These are phyloP conservation scores for Lindbergichthys nudifrons DNA, from an alignment of 2,797 vertebrate genomes.

Conservation along the genomic window DNA sequence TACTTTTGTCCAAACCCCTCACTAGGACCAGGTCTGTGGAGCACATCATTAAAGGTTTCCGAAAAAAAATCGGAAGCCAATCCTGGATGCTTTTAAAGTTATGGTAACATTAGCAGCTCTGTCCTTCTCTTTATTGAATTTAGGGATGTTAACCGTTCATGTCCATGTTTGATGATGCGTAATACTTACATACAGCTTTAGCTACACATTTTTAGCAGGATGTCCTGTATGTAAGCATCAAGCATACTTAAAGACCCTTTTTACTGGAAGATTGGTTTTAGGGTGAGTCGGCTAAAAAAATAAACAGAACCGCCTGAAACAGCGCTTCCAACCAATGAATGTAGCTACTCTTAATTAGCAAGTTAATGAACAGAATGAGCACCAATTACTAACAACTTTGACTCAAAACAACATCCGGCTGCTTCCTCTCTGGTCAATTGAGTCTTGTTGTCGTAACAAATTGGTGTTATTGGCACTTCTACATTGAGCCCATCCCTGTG, in stretches of 20 bases:
- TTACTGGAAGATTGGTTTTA: neutral
- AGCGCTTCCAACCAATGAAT: neutral
- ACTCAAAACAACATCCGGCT: neutral
- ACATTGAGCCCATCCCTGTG: neutral
- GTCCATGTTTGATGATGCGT: no score
- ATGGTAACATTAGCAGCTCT: no score
- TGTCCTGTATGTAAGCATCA: neutral
- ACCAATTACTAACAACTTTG: neutral
- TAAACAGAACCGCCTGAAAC: neutral
- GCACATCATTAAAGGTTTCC: no score
- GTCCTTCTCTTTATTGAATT: no score
- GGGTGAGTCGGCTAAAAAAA: neutral
- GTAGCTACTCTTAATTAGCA: neutral
- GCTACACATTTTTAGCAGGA: neutral
- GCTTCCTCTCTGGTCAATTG: conserved; percentile 12
- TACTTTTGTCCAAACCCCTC: no score
- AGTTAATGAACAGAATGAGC: no score
- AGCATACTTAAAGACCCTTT: neutral
- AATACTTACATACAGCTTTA: neutral
- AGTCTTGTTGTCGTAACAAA: conserved; percentile 1
- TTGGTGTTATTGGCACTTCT: neutral
- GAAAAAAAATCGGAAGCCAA: neutral
- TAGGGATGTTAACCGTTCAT: no score
- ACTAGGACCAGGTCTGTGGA: no score
- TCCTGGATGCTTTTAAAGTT: neutral